Base-by-base conservation (phyloP, 1,140 invertebrate genomes). In the Drosophila ironensis region DNA sequence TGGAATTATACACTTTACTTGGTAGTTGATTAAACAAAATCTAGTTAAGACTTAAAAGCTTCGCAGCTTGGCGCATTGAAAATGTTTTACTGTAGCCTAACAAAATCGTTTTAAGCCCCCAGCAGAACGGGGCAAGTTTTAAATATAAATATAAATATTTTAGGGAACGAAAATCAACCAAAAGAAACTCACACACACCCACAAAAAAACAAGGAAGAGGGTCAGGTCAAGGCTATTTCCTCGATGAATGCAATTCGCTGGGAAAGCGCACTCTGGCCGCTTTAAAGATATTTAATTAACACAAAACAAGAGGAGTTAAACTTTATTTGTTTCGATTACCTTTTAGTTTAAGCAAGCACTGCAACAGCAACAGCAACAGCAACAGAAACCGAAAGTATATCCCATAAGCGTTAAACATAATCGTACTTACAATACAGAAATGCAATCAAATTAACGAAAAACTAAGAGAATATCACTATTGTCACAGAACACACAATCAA, bases 31-130 rank as follows among this genome's bases (percentile, higher is more conserved):
- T 77, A 51, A 54, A 77, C n/a, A n/a, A n/a, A n/a, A n/a, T n/a
- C n/a, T 72, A 76, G 68, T 60, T 84, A 78, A 84, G 73, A 84
- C 74, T 74, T 71, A 6, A 53, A 80, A 86, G 80, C 80, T 86
- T 86, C 44, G 74, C 64, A 71, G 70, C 74, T 60, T 60, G 37
- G 50, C 54, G 59, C 75, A 82, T 81, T 84, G 33, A 67, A 86
- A 84, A 86, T 86, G 72, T 86, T 84, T 84, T 84, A 84, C 74
- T 84, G 80, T 86, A 84, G 80, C 66, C 54, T 86, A 71, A 33
- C n/a, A n/a, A 78, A 77, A 71, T 74, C 16, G 47, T 78, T 86
- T 86, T 71, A 84, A 63, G 50, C 52, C 40, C 67, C 61, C 45
- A 4, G 28, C 28, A 11, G 1, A 30, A 11, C 12, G 48, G 60